Conservation (phyloP, 2,888 invertebrate genomes). For the Anagyrus pseudococci region DNA sequence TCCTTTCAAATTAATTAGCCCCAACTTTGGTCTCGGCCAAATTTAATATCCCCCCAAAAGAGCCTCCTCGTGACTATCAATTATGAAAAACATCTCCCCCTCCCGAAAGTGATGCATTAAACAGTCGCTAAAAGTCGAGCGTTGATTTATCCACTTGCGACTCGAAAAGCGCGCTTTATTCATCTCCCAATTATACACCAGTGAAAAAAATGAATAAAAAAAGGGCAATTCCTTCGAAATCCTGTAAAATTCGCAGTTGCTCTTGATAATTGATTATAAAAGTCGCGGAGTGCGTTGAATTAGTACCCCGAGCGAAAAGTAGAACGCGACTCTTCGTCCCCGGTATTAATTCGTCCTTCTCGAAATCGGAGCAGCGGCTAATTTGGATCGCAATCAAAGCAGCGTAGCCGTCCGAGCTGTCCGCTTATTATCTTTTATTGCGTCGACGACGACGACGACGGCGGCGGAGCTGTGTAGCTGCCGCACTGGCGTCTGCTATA, state of each 20-base stretch:
- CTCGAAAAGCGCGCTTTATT: not conserved
- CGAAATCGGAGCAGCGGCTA: slow-evolving; percentile 8
- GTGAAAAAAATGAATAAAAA: slow-evolving; percentile 10
- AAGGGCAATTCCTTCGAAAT: slow-evolving; percentile 4
- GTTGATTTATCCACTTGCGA: slow-evolving; percentile 26
- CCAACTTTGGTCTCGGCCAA: not conserved
- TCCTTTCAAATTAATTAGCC: not conserved
- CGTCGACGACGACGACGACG: not conserved
- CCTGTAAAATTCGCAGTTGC: not conserved
- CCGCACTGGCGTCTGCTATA: not conserved
- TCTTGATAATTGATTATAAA: slow-evolving; percentile 29
- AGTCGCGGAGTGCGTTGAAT: slow-evolving; percentile 7
- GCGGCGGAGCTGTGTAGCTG: not conserved
- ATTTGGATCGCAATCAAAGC: slow-evolving; percentile 13
- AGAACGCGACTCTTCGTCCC: too few relatives aligned
- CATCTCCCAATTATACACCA: slow-evolving; percentile 18
- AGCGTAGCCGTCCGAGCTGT: too few relatives aligned
- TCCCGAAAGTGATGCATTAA: slow-evolving; percentile 19
- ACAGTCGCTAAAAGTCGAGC: slow-evolving; percentile 24
- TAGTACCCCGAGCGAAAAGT: too few relatives aligned
- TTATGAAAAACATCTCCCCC: not conserved
- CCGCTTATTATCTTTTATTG: slow-evolving; percentile 7
- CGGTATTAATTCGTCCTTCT: slow-evolving; percentile 2
- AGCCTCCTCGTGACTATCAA: too few relatives aligned
- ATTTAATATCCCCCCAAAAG: slow-evolving; percentile 19